Base-by-base conservation (phyloP, 2,113 vertebrate genomes). In the Lipophrys pholis region DNA sequence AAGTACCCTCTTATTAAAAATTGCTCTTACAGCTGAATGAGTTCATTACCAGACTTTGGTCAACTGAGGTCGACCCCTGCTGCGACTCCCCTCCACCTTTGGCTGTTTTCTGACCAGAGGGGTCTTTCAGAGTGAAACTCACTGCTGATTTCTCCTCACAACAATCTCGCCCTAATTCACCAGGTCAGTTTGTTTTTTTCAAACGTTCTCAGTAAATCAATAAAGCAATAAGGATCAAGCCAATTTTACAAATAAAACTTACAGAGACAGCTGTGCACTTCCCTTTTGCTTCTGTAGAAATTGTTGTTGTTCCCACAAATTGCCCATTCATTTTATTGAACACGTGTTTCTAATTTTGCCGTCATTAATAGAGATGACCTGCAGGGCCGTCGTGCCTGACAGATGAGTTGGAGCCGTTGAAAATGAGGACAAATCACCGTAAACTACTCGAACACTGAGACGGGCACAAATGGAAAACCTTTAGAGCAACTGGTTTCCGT, bases 251-350 rank as follows among this genome's bases (percentile, higher is more conserved):
- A 35, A 41, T 10, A 41, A 51, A 50, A 14, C 49, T 49, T 64
- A 68, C 62, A 7, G 56, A 38, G 50, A 65, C 56, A 2, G 21
- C 21, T 30, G 21, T 71, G 50, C 69, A 55, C 78, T 86, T 86
- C 80, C 78, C 21, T 30, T 30, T 79, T 49, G 83, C 83, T 86
- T 84, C 73, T 68, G 82, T 78, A 69, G 84, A 71, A 85, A 68
- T 85, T 73, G 70, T 85, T 89, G 82, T 89, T 87, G 78, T 85
- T 89, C 68, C 82, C 83, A 83, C 65, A 84, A 89, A 89, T 90
- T 87, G 75, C 55, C 54, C 78, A 72, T 81, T 71, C 55, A 63
- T 83, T 90, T 92, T 89, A 91, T 78, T 89, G 70, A 82, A 73
- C 80, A 90, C 38, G 50, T 90, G 88, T 80, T 90, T 87, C 56